phyloP scores from a whole-genome alignment of 2,888 invertebrate genomes.

The Callyntrura sp. region DNA sequence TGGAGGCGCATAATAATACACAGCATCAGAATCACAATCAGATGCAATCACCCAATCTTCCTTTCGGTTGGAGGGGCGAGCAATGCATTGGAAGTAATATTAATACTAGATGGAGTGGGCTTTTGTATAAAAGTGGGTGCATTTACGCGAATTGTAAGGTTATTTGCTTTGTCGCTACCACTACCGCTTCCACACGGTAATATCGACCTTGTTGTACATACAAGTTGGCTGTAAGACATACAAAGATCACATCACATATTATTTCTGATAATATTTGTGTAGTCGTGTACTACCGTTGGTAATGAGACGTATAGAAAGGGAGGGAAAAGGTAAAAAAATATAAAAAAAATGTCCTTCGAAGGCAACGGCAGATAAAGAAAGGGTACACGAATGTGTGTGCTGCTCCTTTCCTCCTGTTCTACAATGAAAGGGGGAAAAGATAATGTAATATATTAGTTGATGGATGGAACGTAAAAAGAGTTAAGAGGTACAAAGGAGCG shows the following conservation, averaged over 20 bases:
- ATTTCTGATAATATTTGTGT: neutral
- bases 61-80: slow-evolving; percentile 61
- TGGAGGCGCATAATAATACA: neutral
- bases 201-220: neutral
- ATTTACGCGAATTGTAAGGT: neutral
- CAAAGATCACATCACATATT: neutral
- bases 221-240: neutral
- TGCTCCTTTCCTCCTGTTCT: neutral
- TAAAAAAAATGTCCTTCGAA: slow-evolving; percentile 1
- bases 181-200: neutral
- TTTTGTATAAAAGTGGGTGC: neutral
- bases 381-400: neutral
- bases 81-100: slow-evolving; percentile 64
- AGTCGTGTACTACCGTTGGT: neutral
- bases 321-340: slow-evolving; percentile 39
- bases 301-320: neutral
- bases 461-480: slow-evolving; percentile 70
- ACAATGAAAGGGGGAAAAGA: slow-evolving; percentile 38
- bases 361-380: slow-evolving; percentile 1
- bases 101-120: neutral
- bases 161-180: neutral
- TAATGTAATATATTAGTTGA: slow-evolving; percentile 67
- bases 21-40: slow-evolving; percentile 11
- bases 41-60: slow-evolving; percentile 51
- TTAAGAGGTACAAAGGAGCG: slow-evolving; percentile 71